Percentiles rank a stretch among this genome's conserved stretches.
These are phyloP conservation scores for Cichladusa arquata DNA, from an alignment of 2,113 vertebrate species.

Conservation along the genomic window DNA sequence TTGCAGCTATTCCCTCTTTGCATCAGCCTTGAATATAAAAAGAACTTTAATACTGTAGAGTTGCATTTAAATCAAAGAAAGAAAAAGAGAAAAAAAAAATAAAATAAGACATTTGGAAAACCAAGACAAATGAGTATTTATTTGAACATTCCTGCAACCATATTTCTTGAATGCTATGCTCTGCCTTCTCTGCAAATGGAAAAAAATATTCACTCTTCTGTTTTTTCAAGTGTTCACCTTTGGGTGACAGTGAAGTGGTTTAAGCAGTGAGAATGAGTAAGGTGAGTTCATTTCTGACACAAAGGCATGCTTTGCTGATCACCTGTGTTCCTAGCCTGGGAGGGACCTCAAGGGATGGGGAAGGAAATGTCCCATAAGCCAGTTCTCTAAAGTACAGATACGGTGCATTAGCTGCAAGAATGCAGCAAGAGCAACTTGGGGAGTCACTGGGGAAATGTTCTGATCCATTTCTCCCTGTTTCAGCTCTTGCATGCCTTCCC, in stretches of 20 bases:
- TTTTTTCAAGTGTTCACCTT: neutral
- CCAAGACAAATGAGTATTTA: neutral
- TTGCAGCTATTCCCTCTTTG: neutral
- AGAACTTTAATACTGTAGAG: neutral
- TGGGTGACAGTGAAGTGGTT: neutral
- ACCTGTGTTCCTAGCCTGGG: neutral
- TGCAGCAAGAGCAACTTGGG: neutral
- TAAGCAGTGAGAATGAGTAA: neutral
- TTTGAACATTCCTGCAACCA: neutral
- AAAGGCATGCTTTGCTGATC: neutral
- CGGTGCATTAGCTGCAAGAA: neutral
- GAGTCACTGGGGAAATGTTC: neutral
- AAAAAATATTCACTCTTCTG: neutral
- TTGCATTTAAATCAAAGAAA: neutral
- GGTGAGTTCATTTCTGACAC: neutral
- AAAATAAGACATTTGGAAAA: neutral
- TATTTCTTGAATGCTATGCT: neutral
- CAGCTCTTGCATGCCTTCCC: neutral
- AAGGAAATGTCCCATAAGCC: neutral
- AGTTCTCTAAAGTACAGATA: neutral
- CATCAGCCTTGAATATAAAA: neutral
- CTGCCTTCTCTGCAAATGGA: neutral
- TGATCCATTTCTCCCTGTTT: neutral
- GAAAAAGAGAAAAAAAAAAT: accelerated
- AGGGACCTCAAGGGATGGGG: neutral